Base-by-base conservation (phyloP, 2,797 vertebrate genomes). In the Xiphorhynchus erythropygius region DNA sequence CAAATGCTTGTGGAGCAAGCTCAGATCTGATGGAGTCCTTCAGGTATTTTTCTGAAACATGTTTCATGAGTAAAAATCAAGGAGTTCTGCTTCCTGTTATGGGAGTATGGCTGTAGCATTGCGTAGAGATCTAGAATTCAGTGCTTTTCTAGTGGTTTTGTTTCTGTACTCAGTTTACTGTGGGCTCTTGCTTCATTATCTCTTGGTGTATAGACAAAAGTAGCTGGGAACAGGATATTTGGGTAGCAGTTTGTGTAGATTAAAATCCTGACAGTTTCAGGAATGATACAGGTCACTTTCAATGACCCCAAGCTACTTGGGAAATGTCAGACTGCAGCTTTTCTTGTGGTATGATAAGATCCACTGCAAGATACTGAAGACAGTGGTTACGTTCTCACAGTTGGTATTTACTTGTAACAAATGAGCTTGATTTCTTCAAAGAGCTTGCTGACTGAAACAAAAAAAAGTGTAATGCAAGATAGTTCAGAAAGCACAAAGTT, bases 1-100 rank as follows among this genome's bases (percentile, higher is more conserved):
- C 98, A 1, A 98, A 99, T 79, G 94, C 98, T 33, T 98, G 99
- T 27, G 99, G 99, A 90, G 98, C 99, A 24, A 99, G 98, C 91
- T 97, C 98, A 18, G 95, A 98, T 94, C 94, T 99, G 87, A 99
- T 99, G 99, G 99, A 99, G 85, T 99, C 98, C 8, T 98, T 99
- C 93, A 98, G 99, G 99, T 99, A 98, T 94, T 71, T 67, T 81
- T 90, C 74, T 87, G 18, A 59, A 84, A 73, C 1, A 1, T 10
- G 3, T 65, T 7, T 68, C 28, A 32, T 69, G 39, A 70, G 50
- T 28, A 70, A 23, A 32, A 47, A 62, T 65, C 7, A 17, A 49
- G 17, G n/a, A 37, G 64, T 89, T 93, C 60, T 74, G 11, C 25
- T 49, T 63, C n/a, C 25, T 76, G 0, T 78, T 57, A n/a, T 27